Base-by-base conservation (phyloP, 1,140 invertebrate genomes). In the Cecropterus lyciades region DNA sequence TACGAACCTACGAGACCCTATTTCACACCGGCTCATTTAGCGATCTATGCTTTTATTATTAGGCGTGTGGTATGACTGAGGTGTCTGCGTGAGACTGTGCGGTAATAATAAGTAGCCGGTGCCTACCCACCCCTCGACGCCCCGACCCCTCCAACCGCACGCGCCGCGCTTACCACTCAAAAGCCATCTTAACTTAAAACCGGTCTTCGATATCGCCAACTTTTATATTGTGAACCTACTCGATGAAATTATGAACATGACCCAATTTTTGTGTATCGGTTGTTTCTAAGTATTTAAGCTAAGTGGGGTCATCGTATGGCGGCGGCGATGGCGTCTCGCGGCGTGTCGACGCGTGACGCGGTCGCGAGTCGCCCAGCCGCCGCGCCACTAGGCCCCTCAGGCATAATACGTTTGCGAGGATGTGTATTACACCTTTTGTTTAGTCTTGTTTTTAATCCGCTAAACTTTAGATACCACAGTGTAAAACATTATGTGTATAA, bases 41-140 rank as follows among this genome's bases (percentile, higher is more conserved):
- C 65, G 43, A 71, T 62, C 67, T 45, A 27, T 45, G 67, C 69
- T 77, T 75, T 74, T 74, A 77, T 79, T 75, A 72, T 76, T 75
- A 78, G 67, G 55, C 67, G 65, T 68, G 30, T 49, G 30, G 27
- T 49, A 43, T 43, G 30, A 60, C 57, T 17, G 71, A 77, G 72
- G 77, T 81, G 75, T 81, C 74, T 79, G 73, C 63, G 73, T 67
- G 72, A 73, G 67, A 73, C 70, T 77, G 69, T 66, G 78, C 76
- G 79, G 75, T 86, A 87, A 85, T 87, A 86, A 86, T 86, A 85
- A 84, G 84, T 89, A 82, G 82, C 80, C 80, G 72, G 65, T 76
- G 68, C 64, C 71, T 63, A 65, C 74, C 70, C 74, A 80, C 84
- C 84, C 83, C 53, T 67, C 72, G 60, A 52, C 73, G 42, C 70